phyloP scores from a whole-genome alignment of 2,797 vertebrate genomes.

The Sparus aurata region DNA sequence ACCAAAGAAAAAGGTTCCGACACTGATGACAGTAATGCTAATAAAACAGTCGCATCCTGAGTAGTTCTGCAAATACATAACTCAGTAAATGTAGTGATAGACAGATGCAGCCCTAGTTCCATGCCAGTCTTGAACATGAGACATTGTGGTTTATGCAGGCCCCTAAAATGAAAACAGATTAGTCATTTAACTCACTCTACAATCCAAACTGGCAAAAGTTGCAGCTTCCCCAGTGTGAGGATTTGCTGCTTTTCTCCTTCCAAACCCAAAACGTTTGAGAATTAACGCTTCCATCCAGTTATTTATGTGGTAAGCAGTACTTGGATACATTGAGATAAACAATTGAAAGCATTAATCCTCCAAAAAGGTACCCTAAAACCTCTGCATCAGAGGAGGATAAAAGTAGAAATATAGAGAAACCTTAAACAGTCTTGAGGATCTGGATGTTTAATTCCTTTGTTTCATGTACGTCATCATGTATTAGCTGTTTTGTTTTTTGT shows the following conservation, averaged over 20 bases:
- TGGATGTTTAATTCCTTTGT: background rate
- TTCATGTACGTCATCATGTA: background rate
- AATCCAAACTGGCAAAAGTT: background rate
- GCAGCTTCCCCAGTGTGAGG: background rate
- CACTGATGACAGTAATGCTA: background rate
- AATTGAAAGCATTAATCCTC: no score
- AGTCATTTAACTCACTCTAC: background rate
- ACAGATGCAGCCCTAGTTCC: background rate
- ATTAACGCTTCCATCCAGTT: background rate
- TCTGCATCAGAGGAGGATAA: no score
- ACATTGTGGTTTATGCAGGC: no score
- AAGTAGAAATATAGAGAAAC: background rate
- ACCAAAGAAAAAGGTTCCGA: background rate
- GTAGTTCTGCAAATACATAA: background rate
- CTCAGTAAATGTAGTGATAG: background rate
- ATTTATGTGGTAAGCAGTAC: no score
- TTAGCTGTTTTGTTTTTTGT: background rate
- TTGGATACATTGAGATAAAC: background rate
- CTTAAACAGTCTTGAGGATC: background rate
- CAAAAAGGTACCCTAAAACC: no score
- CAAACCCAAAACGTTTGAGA: background rate
- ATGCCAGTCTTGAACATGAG: no score
- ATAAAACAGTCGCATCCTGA: background rate
- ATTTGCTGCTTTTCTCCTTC: background rate
- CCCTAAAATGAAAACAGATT: background rate